A percentile compares a stretch with the other conserved stretches of the same genome.
Evolutionary conservation across 2,797 vertebrate species (phyloP).

Genomic region (Trematomus bernacchii): DNA sequence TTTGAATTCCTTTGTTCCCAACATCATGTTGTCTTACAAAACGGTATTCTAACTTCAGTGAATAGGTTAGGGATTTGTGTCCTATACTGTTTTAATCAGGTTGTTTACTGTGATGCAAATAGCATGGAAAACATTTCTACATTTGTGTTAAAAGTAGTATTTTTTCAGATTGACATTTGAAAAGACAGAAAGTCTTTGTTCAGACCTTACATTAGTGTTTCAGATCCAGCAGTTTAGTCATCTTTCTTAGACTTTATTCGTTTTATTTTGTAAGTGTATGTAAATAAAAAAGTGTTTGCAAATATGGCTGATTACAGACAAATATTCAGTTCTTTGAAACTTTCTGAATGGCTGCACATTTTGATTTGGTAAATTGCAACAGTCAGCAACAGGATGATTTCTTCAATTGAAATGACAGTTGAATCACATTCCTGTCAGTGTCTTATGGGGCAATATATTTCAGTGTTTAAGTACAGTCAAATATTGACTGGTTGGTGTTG

Average conservation of each 20-base stretch:
- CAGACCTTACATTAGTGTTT: constrained; percentile 16
- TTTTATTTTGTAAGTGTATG: not conserved
- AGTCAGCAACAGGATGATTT: constrained; percentile 5
- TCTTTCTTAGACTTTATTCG: constrained; percentile 5
- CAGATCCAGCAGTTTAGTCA: not conserved
- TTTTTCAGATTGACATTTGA: not conserved
- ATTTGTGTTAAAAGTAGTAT: not conserved
- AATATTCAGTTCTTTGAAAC: constrained; percentile 26
- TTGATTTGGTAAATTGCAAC: constrained; percentile 3
- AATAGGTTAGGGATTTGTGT: constrained; percentile 14
- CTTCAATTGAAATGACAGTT: constrained; percentile 16
- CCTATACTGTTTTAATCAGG: constrained; percentile 16
- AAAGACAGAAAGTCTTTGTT: not conserved
- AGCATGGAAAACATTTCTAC: not conserved
- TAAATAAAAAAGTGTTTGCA: not conserved
- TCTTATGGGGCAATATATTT: not conserved
- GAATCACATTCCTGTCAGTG: constrained; percentile 11
- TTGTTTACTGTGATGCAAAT: constrained; percentile 28
- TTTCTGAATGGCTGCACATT: constrained; percentile 7
- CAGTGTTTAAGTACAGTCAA: not conserved
- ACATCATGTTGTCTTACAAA: constrained; percentile 39
- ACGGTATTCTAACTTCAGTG: constrained; percentile 31
- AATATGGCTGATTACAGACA: constrained; percentile 25
- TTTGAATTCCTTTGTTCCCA: constrained; percentile 41
- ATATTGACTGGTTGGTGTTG: not conserved